Percentiles rank a stretch among this genome's conserved stretches.
Evolutionary conservation across 2,888 invertebrate genomes (phyloP).

Genomic region (Zygaena filipendulae): DNA sequence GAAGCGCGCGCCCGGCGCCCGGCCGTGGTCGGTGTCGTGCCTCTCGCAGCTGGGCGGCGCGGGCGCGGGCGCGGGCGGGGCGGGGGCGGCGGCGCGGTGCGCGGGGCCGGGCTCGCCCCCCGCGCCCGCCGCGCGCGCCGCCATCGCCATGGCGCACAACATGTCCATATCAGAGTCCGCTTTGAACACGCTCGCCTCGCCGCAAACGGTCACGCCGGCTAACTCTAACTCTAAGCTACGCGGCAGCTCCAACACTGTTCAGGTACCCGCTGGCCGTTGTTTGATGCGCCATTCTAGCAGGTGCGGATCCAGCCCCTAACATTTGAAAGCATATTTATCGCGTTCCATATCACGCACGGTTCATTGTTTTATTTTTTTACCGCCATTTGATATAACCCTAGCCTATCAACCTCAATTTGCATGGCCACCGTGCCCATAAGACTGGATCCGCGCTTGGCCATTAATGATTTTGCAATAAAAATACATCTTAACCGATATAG

Average conservation of each 20-base stretch:
- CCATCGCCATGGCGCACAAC: constrained; percentile 59
- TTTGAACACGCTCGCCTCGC: constrained; percentile 76
- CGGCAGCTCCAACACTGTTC: constrained; percentile 59
- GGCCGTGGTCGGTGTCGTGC: constrained; percentile 92
- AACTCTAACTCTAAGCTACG: constrained; percentile 51
- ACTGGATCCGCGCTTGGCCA: too few species aligned
- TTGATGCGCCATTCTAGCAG: too few species aligned
- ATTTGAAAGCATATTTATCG: too few species aligned
- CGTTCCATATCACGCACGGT: too few species aligned
- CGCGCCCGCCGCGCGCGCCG: constrained; percentile 47
- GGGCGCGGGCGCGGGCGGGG: constrained; percentile 25
- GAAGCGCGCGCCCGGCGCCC: constrained; percentile 68
- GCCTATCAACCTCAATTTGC: too few species aligned
- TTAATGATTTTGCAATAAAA: too few species aligned
- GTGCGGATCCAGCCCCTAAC: too few species aligned
- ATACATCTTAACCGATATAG: too few species aligned
- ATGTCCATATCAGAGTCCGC: constrained; percentile 93
- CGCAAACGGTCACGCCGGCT: constrained; percentile 50
- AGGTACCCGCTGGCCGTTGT: constrained; percentile 39
- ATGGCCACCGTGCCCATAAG: too few species aligned
- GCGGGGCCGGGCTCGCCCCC: constrained; percentile 18
- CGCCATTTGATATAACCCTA: too few species aligned
- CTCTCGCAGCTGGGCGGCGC: constrained; percentile 76
- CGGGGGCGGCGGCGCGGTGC: background rate
- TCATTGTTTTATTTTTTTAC: too few species aligned